phyloP scores from a whole-genome alignment of 2,113 vertebrate species.

The Capreolus pygargus region DNA sequence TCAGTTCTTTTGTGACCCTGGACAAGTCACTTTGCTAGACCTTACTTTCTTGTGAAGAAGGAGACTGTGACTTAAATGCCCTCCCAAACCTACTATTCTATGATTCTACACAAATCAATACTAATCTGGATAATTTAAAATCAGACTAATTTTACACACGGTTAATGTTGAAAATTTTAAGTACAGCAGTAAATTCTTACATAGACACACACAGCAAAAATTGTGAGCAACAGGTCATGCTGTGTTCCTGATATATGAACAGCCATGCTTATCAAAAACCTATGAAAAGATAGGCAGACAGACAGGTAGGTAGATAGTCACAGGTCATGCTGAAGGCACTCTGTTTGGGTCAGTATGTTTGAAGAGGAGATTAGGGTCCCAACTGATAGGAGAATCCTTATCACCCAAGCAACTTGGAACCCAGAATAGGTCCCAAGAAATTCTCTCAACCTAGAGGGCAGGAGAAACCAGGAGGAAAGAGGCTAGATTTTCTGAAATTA shows the following conservation, averaged over 20 bases:
- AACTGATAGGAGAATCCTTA: not conserved
- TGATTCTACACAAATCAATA: not conserved
- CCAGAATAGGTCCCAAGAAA: not conserved
- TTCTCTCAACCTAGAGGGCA: not conserved
- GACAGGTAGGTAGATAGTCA: not conserved
- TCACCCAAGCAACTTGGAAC: not conserved
- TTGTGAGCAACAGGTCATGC: not conserved
- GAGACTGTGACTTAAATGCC: not conserved
- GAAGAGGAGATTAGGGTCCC: not conserved
- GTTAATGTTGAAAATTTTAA: not conserved
- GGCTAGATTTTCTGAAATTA: not conserved
- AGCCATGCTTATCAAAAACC: not conserved
- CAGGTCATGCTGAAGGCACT: not conserved
- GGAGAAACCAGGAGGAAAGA: not conserved
- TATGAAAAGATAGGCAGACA: not conserved
- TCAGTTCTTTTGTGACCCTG: not conserved
- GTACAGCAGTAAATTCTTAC: not conserved
- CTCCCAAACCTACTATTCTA: not conserved
- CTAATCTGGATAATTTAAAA: not conserved
- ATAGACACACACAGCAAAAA: not conserved
- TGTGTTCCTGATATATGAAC: not conserved
- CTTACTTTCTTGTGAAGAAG: not conserved
- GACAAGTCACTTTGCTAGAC: not conserved
- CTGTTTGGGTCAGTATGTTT: not conserved
- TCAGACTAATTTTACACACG: not conserved